Evolutionary conservation across 2,113 vertebrate species (phyloP).

Genomic region (Xenopus borealis): DNA sequence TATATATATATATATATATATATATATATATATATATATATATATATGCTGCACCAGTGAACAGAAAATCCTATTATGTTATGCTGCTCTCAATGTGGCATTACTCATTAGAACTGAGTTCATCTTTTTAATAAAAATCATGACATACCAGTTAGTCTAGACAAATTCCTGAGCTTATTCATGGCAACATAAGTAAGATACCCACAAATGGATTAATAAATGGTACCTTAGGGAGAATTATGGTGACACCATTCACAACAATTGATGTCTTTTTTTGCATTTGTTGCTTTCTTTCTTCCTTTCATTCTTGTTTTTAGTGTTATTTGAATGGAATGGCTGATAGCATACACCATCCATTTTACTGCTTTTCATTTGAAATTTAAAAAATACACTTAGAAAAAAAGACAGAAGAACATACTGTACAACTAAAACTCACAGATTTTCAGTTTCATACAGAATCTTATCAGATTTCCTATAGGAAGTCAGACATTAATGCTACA

Average conservation of each 20-base stretch:
- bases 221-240: slow-evolving; percentile 30
- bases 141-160: slow-evolving; percentile 12
- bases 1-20: too few species aligned
- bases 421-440: slow-evolving; percentile 24
- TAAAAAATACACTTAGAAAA: slow-evolving; percentile 24
- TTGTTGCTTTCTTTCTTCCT: neutral
- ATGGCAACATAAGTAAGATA: slow-evolving; percentile 33
- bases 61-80: neutral
- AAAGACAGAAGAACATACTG: slow-evolving; percentile 31
- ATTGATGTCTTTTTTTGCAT: slow-evolving; percentile 5
- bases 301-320: too few species aligned
- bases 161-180: slow-evolving; percentile 40
- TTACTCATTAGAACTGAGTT: slow-evolving; percentile 11
- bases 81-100: slow-evolving; percentile 12
- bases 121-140: slow-evolving; percentile 13
- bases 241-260: slow-evolving; percentile 22
- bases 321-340: slow-evolving; percentile 28
- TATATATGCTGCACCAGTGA: too few species aligned
- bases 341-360: slow-evolving; percentile 31
- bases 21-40: too few species aligned
- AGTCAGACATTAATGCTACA: slow-evolving; percentile 33
- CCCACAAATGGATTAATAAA: slow-evolving; percentile 25
- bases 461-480: slow-evolving; percentile 21
- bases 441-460: slow-evolving; percentile 5
- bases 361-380: slow-evolving; percentile 32